phyloP scores from a whole-genome alignment of 2,888 invertebrate species.

The Habrosyne pyritoides region DNA sequence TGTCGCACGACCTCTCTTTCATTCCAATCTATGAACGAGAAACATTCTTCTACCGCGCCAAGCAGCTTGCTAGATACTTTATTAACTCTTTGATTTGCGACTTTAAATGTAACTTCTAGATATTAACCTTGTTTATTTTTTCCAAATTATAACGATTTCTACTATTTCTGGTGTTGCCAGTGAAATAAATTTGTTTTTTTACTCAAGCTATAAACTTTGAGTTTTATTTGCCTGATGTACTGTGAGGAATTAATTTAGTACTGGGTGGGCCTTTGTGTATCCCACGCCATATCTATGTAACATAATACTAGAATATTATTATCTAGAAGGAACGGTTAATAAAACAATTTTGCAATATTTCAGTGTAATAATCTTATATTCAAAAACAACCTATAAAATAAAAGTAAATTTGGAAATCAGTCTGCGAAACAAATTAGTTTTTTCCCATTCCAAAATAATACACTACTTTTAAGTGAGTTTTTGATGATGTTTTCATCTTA shows the following conservation, averaged over 20 bases:
- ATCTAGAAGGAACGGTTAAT: neutral
- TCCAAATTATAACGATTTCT: neutral
- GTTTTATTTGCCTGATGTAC: neutral
- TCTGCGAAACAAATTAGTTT: neutral
- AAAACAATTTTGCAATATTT: neutral
- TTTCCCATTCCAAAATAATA: neutral
- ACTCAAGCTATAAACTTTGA: neutral
- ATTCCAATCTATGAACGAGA: conserved; percentile 62
- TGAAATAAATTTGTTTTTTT: neutral
- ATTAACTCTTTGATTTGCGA: conserved; percentile 54
- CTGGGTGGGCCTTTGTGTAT: no score
- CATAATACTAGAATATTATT: no score
- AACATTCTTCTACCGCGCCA: conserved; percentile 48
- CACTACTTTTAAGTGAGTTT: neutral
- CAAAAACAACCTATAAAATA: no score
- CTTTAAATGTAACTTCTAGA: conserved; percentile 47
- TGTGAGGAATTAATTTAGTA: no score
- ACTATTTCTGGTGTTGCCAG: neutral
- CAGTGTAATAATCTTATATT: neutral
- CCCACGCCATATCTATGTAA: no score
- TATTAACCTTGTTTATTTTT: neutral
- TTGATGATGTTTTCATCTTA: no score
- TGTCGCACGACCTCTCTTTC: conserved; percentile 49
- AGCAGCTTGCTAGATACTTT: conserved; percentile 38
- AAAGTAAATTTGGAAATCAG: neutral